A percentile compares a stretch with the other conserved stretches of the same genome.
phyloP scores from a whole-genome alignment of 1,140 invertebrate species.

The Thrips palmi region DNA sequence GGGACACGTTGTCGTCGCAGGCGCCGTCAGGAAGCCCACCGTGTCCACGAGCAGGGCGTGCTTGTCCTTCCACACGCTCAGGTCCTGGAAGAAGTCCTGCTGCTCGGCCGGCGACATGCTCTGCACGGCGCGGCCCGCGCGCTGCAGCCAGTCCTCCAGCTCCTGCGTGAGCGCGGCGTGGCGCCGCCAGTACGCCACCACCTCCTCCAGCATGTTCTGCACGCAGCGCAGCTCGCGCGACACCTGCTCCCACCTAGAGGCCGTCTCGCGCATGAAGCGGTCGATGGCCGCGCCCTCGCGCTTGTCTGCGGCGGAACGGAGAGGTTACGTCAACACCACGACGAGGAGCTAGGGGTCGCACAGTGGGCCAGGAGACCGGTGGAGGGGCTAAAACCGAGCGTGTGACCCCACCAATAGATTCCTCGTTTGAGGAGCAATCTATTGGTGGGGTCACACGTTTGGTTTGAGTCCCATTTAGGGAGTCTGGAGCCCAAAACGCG shows the following conservation, averaged over 20 bases:
- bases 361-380: no score
- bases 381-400: no score
- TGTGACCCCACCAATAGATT: no score
- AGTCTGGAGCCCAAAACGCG: no score
- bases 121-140: neutral
- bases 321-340: no score
- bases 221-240: constrained; percentile 78
- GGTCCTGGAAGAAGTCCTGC: constrained; percentile 69
- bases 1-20: constrained; percentile 58
- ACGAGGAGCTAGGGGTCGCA: no score
- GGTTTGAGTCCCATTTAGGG: no score
- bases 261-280: constrained; percentile 67
- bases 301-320: constrained; percentile 33
- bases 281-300: constrained; percentile 60
- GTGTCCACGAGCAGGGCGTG: constrained; percentile 64
- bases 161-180: constrained; percentile 55
- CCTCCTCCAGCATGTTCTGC: constrained; percentile 74
- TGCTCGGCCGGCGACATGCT: neutral
- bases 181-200: constrained; percentile 69
- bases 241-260: constrained; percentile 73
- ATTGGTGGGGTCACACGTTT: no score
- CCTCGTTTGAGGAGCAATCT: no score
- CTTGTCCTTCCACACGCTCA: constrained; percentile 77
- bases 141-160: constrained; percentile 55
- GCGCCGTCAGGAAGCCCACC: constrained; percentile 72